Evolutionary conservation across 2,888 invertebrate genomes (phyloP).

Genomic region (Dryobota labecula): DNA sequence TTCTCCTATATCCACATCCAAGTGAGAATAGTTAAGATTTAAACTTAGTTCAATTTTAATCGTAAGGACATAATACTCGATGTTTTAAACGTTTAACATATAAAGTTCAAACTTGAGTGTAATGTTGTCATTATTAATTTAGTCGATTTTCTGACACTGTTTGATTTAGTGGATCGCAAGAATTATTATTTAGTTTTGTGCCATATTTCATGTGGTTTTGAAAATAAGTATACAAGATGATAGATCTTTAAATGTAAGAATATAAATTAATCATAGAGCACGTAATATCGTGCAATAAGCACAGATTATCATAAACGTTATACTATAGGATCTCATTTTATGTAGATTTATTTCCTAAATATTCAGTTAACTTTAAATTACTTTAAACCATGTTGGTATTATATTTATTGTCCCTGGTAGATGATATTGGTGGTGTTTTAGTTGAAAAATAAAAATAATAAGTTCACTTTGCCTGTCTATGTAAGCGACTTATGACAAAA

Average conservation of each 20-base stretch:
- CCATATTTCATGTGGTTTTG: slow-evolving; percentile 43
- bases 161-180: slow-evolving; percentile 39
- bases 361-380: neutral
- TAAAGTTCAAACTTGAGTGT: slow-evolving; percentile 21
- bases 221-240: slow-evolving; percentile 41
- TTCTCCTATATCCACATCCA: slow-evolving; percentile 63
- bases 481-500: slow-evolving; percentile 45
- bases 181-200: slow-evolving; percentile 28
- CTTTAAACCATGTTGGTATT: slow-evolving; percentile 7
- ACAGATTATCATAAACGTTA: slow-evolving; percentile 34
- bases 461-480: slow-evolving; percentile 48
- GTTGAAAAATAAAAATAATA: too few relatives aligned
- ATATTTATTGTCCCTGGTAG: slow-evolving; percentile 4
- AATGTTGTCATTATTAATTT: slow-evolving; percentile 38
- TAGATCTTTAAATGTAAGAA: slow-evolving; percentile 52
- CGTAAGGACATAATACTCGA: slow-evolving; percentile 55
- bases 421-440: slow-evolving; percentile 6
- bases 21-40: slow-evolving; percentile 48
- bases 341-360: slow-evolving; percentile 21
- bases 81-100: slow-evolving; percentile 25
- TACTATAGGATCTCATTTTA: slow-evolving; percentile 35
- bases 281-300: slow-evolving; percentile 50
- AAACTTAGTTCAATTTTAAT: slow-evolving; percentile 53
- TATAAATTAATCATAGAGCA: slow-evolving; percentile 48
- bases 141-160: slow-evolving; percentile 32